Percentiles rank a stretch among this genome's conserved stretches.
Evolutionary conservation across 2,797 vertebrate genomes (phyloP).

Genomic region (Gallirallus australis): DNA sequence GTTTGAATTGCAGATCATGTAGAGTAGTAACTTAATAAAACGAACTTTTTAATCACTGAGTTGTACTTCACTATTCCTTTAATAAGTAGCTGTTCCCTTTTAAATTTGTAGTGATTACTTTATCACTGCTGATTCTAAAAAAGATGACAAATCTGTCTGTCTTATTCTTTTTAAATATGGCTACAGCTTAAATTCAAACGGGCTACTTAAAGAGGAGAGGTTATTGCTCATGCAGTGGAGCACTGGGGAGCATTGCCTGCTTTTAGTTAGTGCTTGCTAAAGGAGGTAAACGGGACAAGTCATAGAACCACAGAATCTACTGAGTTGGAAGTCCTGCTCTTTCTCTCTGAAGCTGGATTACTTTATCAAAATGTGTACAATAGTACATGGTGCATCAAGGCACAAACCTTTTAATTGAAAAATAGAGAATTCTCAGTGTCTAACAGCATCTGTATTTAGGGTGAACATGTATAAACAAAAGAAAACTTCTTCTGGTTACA

Average conservation of each 20-base stretch:
- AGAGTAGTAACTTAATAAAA: background rate
- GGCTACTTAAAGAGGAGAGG: background rate
- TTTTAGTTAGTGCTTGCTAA: background rate
- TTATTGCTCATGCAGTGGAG: background rate
- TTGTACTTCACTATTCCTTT: background rate
- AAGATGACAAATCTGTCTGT: background rate
- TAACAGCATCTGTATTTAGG: background rate
- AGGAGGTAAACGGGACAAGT: background rate
- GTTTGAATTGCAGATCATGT: background rate
- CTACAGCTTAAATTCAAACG: background rate
- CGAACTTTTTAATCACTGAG: background rate
- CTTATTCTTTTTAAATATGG: background rate
- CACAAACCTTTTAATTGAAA: background rate
- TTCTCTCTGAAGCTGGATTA: background rate
- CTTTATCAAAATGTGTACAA: background rate
- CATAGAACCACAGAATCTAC: no score
- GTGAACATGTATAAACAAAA: background rate
- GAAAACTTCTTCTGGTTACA: background rate
- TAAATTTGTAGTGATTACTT: background rate
- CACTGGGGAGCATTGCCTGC: background rate
- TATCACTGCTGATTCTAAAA: background rate
- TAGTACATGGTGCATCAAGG: background rate
- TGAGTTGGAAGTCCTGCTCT: background rate
- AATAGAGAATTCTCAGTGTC: background rate
- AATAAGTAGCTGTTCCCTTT: background rate